These are phyloP conservation scores for Adelges cooleyi DNA, from an alignment of 1,140 invertebrate genomes.

Conservation along the genomic window DNA sequence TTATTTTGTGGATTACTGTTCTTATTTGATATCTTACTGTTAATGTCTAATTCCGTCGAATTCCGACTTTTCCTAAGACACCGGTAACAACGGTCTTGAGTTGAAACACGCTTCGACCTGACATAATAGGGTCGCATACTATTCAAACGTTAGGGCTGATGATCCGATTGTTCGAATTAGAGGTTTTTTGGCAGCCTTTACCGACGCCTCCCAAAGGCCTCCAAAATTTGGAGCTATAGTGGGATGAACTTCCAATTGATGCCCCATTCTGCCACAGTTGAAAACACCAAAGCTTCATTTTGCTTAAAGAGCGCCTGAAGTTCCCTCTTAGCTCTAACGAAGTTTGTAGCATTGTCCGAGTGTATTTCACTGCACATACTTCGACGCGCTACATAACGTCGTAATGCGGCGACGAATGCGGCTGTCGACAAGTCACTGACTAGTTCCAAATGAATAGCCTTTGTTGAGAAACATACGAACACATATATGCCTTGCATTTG, in stretches of 20 bases:
- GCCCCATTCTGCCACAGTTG: background rate
- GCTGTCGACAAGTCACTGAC: conserved; percentile 37
- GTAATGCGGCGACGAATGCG: conserved; percentile 37
- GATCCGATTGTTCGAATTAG: conserved; percentile 33
- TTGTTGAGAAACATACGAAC: too few species aligned
- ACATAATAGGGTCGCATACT: conserved; percentile 33
- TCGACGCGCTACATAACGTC: conserved; percentile 37
- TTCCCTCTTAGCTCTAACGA: conserved; percentile 32
- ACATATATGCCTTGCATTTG: background rate
- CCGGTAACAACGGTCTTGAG: conserved; percentile 31
- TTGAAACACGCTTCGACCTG: conserved; percentile 35
- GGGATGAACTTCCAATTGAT: conserved; percentile 33
- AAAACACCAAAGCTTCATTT: background rate
- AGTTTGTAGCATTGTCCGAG: conserved; percentile 38
- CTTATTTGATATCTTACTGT: too few species aligned
- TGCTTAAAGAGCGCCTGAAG: background rate
- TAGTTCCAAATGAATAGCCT: conserved; percentile 35
- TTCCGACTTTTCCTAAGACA: background rate
- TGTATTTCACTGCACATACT: conserved; percentile 35
- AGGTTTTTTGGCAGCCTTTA: conserved; percentile 37
- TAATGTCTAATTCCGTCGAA: too few species aligned
- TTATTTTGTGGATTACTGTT: too few species aligned
- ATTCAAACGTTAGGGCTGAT: conserved; percentile 33
- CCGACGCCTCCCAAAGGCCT: conserved; percentile 37
- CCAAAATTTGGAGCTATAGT: conserved; percentile 35